Evolutionary conservation across 2,113 vertebrate species (phyloP), one percentile per base, ranked within the genome.

Genomic region (Plecturocebus donacophilus): DNA sequence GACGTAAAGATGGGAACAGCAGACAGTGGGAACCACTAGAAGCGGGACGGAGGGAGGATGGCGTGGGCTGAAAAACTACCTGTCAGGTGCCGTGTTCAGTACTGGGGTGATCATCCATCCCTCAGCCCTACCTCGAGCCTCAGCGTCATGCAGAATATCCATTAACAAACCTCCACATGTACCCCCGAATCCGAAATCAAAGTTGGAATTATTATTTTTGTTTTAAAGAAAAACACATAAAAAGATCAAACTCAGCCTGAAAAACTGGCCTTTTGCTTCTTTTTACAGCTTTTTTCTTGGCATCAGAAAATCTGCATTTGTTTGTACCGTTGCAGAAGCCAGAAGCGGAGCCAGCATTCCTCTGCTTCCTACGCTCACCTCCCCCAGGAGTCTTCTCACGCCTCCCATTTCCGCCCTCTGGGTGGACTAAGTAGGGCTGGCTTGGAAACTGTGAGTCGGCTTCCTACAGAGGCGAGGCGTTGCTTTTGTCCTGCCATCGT

Each of bases 201-300:
- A 64, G 61, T 30, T 13, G 12, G 14, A 61, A 58, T 25, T 25
- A 13, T 32, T 32, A 14, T 23, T 58, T 47, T 12, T 49, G 42
- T 27, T 30, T 13, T 30, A 64, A 64, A 64, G 61, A 14, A 64
- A 64, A 32, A 32, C 61, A 64, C 61, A 32, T 30, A 64, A 64
- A 64, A 64, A 64, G 30, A 32, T 95, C 81, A 90, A 94, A 92
- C 70, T 71, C 27, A 81, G 90, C 77, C 17, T 35, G 64, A 86
- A 90, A 94, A 73, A 45, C 21, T 77, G n/a, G 61, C 25, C 19
- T 64, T 90, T 97, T 47, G 52, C 94, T 95, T 90, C 27, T 91
- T 82, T 54, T 66, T 32, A 54, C 35, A 87, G 88, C 61, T 94
- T 96, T 96, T 92, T 23, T 92, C 54, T 76, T 45, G 35, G 77